Evolutionary conservation across 2,797 vertebrate genomes (phyloP), one percentile per base, ranked within the genome.

Genomic region (Sebastes ruberrimus): DNA sequence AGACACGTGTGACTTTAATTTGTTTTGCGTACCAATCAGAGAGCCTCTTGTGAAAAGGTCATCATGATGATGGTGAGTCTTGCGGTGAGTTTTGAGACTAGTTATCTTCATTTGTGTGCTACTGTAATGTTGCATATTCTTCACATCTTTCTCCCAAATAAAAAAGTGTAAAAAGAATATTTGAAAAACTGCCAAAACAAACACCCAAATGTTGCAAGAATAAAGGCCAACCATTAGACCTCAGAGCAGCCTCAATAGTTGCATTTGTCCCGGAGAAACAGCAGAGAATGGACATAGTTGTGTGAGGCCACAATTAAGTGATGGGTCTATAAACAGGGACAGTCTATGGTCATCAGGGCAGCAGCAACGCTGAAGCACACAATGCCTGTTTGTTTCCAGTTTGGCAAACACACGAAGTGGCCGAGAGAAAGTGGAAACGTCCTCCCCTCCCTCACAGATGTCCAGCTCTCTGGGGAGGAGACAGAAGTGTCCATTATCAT

Each of bases 311-410:
- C 91, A 92, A 94, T 94, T 89, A 91, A 89, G 81, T 87, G 87
- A 87, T 69, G 88, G 83, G 88, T 94, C 89, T 81, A 92, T 95
- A 93, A 94, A 93, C 86, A 84, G 65, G 60, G 74, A 65, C 77
- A 85, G 89, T 88, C 80, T 76, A 80, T 86, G 74, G 86, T 83
- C 84, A 76, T 81, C 85, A 86, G 87, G 61, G 86, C 78, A 63
- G 79, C 76, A 67, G 81, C 85, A 69, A 63, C 81, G 79, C 76
- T 33, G 32, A 6, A 80, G 81, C 84, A 96, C 93, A 95, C 93
- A 95, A 95, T 89, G 88, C 80, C 46, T 81, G 78, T 93, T 94
- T 96, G 95, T 95, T 92, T 88, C 80, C 82, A 72, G 76, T 81
- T 81, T 92, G 89, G 94, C 92, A 89, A 74, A 42, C 84, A 89